Evolutionary conservation across 2,113 vertebrate genomes (phyloP).

Genomic region (Coregonus clupeaformis): DNA sequence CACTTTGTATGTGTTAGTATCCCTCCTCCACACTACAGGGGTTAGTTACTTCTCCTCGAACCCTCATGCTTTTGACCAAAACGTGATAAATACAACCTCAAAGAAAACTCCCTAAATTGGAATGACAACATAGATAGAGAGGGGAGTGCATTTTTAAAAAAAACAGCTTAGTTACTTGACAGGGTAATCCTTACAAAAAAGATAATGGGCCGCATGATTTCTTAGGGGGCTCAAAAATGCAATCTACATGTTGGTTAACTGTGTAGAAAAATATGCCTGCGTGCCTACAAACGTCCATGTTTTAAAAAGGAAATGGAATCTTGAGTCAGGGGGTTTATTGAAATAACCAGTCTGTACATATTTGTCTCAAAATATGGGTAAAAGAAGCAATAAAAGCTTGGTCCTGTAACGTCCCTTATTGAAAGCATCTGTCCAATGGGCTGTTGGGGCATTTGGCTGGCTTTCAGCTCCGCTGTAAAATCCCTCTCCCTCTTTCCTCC

Average conservation of each 20-base stretch:
- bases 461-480: conserved; percentile 37
- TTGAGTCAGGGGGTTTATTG: conserved; percentile 15
- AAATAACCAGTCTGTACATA: conserved; percentile 30
- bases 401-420: conserved; percentile 34
- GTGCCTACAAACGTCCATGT: background rate
- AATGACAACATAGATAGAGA: background rate
- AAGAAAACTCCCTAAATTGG: background rate
- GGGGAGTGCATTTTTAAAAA: background rate
- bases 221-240: too few species aligned
- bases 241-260: too few species aligned
- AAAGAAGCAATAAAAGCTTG: conserved; percentile 34
- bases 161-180: too few species aligned
- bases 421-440: conserved; percentile 51
- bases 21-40: too few species aligned
- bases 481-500: conserved; percentile 6
- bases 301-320: background rate
- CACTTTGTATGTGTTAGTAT: too few species aligned
- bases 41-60: too few species aligned
- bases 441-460: conserved; percentile 41
- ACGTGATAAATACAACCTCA: background rate
- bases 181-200: too few species aligned
- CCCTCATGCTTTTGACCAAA: background rate
- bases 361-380: conserved; percentile 36
- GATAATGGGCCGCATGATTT: too few species aligned
- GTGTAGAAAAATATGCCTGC: too few species aligned